Percentiles rank a stretch among this genome's conserved stretches.
phyloP scores from a whole-genome alignment of 2,797 vertebrate species.

The Thaleichthys pacificus region DNA sequence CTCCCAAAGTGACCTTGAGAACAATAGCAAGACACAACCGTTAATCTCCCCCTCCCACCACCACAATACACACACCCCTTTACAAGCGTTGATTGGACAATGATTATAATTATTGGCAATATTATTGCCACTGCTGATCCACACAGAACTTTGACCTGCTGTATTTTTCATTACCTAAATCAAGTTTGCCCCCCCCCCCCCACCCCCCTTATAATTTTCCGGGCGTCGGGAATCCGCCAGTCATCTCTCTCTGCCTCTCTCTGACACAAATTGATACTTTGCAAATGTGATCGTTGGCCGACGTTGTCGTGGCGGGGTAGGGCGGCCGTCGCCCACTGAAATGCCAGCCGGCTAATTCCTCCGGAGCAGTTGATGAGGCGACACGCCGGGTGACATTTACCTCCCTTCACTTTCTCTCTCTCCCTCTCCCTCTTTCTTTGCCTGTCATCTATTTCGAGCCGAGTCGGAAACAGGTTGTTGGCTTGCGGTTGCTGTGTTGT shows the following conservation, averaged over 20 bases:
- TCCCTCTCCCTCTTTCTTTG: neutral
- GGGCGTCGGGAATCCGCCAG: neutral
- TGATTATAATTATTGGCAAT: constrained; percentile 35
- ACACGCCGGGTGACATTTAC: constrained; percentile 21
- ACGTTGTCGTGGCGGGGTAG: constrained; percentile 42
- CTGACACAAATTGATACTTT: constrained; percentile 42
- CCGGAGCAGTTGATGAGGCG: constrained; percentile 30
- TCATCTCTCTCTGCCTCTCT: constrained; percentile 5
- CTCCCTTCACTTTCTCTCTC: constrained; percentile 20
- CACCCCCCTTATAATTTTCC: constrained; percentile 18
- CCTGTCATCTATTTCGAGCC: neutral
- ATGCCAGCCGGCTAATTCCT: constrained; percentile 48
- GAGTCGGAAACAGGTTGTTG: neutral
- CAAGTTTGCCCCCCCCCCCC: constrained; percentile 22
- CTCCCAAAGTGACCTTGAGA: constrained; percentile 24
- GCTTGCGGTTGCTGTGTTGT: no score
- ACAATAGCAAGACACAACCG: constrained; percentile 1
- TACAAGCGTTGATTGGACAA: constrained; percentile 18
- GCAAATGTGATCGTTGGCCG: constrained; percentile 36
- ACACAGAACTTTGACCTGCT: constrained; percentile 23
- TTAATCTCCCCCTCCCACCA: neutral
- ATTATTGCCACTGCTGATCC: constrained; percentile 32
- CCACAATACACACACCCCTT: neutral
- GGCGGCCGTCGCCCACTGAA: constrained; percentile 34
- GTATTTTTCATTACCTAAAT: constrained; percentile 43